Percentiles rank a stretch among this genome's conserved stretches.
phyloP scores from a whole-genome alignment of 2,113 vertebrate genomes.

The Sapayoa aenigma region DNA sequence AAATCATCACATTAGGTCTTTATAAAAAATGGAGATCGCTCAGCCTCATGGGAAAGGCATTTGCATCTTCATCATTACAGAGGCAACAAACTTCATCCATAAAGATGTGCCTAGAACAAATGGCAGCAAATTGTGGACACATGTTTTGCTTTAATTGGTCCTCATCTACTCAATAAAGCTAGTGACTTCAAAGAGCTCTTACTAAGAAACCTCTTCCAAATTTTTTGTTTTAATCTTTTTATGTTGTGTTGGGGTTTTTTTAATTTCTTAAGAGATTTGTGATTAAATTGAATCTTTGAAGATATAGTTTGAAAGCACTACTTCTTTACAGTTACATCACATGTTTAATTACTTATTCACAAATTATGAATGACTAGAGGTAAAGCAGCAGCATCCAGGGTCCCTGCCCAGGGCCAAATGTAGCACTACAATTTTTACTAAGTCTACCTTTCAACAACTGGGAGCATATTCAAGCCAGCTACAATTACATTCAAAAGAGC shows the following conservation, averaged over 20 bases:
- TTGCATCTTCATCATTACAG: constrained; percentile 49
- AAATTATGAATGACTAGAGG: constrained; percentile 9
- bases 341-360: constrained; percentile 16
- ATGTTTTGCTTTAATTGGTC: constrained; percentile 52
- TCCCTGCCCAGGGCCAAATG: not conserved
- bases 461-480: constrained; percentile 25
- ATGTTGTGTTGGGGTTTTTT: not conserved
- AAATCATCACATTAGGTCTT: constrained; percentile 50
- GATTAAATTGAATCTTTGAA: constrained; percentile 16
- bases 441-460: not conserved
- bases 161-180: constrained; percentile 24
- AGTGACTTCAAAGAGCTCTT: constrained; percentile 32
- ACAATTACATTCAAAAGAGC: not conserved
- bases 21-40: not conserved
- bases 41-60: constrained; percentile 38
- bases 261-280: not conserved
- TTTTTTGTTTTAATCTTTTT: not conserved
- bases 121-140: constrained; percentile 55
- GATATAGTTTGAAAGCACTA: not conserved
- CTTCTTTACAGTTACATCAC: not conserved
- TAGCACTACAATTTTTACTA: not conserved
- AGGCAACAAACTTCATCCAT: constrained; percentile 57
- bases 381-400: not conserved
- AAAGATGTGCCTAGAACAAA: constrained; percentile 61
- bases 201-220: constrained; percentile 1